phyloP scores from a whole-genome alignment of 2,797 vertebrate genomes.

The Acipenser transmontanus region DNA sequence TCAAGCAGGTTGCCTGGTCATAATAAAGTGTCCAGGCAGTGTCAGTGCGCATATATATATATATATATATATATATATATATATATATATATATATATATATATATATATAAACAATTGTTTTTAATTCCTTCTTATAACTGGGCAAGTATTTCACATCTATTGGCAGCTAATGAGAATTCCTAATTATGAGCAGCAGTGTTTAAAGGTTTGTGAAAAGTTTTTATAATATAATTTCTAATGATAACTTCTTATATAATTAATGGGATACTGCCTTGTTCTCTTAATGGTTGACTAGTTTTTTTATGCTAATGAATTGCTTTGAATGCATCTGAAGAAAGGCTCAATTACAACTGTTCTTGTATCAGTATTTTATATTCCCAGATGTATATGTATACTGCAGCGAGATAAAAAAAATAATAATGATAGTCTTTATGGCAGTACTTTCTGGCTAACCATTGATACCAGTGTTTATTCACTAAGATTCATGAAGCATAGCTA shows the following conservation, averaged over 20 bases:
- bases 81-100: too few species aligned
- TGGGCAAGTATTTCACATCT: conserved; percentile 37
- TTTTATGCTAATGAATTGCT: conserved; percentile 65
- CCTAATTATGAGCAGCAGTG: conserved; percentile 52
- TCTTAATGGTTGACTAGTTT: conserved; percentile 48
- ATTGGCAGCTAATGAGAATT: conserved; percentile 46
- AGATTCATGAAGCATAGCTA: conserved; percentile 60
- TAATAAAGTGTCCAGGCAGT: too few species aligned
- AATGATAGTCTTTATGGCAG: conserved; percentile 57
- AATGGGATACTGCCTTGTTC: conserved; percentile 43
- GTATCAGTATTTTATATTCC: conserved; percentile 61
- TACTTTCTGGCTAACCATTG: conserved; percentile 62
- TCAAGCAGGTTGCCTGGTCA: too few species aligned
- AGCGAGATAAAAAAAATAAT: conserved; percentile 68
- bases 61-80: too few species aligned
- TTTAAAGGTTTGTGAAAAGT: conserved; percentile 44
- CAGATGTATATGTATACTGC: conserved; percentile 46
- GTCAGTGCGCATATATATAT: too few species aligned
- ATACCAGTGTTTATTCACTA: conserved; percentile 72
- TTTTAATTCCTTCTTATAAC: conserved; percentile 43
- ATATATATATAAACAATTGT: conserved; percentile 10
- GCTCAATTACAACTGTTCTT: conserved; percentile 65
- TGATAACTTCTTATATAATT: conserved; percentile 52
- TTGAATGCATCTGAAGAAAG: conserved; percentile 64
- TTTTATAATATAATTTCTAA: conserved; percentile 42